A percentile compares a stretch with the other conserved stretches of the same genome.
Evolutionary conservation across 2,888 invertebrate genomes (phyloP).

Genomic region (Tinea semifulvella): DNA sequence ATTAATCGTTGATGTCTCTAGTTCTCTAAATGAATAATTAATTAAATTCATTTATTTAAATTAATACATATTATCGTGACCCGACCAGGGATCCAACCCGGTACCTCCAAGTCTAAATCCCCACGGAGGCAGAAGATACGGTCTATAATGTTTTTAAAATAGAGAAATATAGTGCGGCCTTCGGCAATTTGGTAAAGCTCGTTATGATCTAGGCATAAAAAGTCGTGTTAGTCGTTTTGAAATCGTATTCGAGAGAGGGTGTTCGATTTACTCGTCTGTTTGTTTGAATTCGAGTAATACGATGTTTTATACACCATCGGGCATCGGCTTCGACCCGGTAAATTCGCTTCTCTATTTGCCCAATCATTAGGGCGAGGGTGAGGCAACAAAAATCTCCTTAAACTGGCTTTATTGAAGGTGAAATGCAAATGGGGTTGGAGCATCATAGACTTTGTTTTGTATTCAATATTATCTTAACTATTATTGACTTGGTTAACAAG

Average conservation of each 20-base stretch:
- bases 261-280: constrained; percentile 16
- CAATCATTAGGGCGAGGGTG: constrained; percentile 14
- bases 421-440: constrained; percentile 4
- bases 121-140: too few relatives aligned
- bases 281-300: constrained; percentile 30
- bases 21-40: too few relatives aligned
- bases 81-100: too few relatives aligned
- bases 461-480: too few relatives aligned
- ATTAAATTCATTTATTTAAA: too few relatives aligned
- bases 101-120: too few relatives aligned
- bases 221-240: constrained; percentile 4
- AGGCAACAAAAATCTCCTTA: not conserved
- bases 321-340: constrained; percentile 26
- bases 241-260: constrained; percentile 12
- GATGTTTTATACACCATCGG: constrained; percentile 54
- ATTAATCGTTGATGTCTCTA: too few relatives aligned
- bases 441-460: too few relatives aligned
- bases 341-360: constrained; percentile 11
- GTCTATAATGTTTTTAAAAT: too few relatives aligned
- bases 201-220: not conserved
- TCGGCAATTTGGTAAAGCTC: constrained; percentile 8
- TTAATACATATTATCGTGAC: too few relatives aligned
- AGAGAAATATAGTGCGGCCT: constrained; percentile 12
- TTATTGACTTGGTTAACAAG: too few relatives aligned
- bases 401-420: not conserved